A percentile compares a stretch with the other conserved stretches of the same genome.
Evolutionary conservation across 2,113 vertebrate genomes (phyloP).

Genomic region (Serilophus lunatus): DNA sequence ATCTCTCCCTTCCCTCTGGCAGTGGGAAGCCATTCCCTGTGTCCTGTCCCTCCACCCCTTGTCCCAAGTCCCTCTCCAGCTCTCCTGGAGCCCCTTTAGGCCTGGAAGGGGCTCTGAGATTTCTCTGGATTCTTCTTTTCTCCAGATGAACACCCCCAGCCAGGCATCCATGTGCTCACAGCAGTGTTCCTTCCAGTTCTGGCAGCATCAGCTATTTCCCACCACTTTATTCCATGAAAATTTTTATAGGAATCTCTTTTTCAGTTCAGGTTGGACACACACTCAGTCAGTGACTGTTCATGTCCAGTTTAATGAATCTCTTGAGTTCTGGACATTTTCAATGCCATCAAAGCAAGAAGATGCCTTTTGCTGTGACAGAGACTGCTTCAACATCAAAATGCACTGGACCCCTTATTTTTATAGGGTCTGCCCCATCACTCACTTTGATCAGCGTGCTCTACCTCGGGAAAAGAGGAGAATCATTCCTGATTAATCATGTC

Average conservation of each 20-base stretch:
- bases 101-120: background rate
- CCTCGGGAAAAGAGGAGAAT: constrained; percentile 4
- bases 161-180: fast-evolving
- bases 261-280: background rate
- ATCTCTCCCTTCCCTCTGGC: no score
- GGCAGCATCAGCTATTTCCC: background rate
- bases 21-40: no score
- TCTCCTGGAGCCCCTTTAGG: background rate
- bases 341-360: background rate
- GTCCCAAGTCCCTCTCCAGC: background rate
- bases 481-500: constrained; percentile 40
- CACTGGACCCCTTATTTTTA: background rate
- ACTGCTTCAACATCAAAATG: background rate
- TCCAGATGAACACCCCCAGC: background rate
- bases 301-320: background rate
- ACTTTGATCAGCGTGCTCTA: background rate
- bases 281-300: background rate
- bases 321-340: background rate
- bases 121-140: background rate
- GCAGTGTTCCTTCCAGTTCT: background rate
- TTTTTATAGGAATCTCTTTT: background rate
- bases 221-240: background rate
- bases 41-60: no score
- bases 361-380: background rate
- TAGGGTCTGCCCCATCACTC: background rate